Evolutionary conservation across 2,797 vertebrate species (phyloP).

Genomic region (Gymnoscopelus braueri): DNA sequence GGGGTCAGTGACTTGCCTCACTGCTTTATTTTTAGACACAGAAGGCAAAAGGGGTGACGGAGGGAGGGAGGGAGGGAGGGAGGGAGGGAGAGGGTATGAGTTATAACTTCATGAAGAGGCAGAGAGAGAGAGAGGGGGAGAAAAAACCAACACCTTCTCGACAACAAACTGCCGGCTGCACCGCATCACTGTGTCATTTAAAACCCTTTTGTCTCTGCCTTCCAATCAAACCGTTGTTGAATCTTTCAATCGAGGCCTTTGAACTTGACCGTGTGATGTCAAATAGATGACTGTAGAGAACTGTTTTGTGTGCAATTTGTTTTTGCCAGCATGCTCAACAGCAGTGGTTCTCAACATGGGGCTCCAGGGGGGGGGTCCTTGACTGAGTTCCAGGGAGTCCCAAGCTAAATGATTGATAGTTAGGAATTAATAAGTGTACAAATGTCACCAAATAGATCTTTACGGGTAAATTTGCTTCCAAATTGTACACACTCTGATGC

Average conservation of each 20-base stretch:
- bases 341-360: too few relatives aligned
- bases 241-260: neutral
- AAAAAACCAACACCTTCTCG: constrained; percentile 62
- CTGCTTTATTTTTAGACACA: constrained; percentile 80
- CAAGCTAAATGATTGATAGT: too few relatives aligned
- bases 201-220: neutral
- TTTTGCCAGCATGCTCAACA: too few relatives aligned
- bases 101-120: constrained; percentile 60
- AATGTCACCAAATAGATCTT: too few relatives aligned
- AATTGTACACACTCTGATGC: too few relatives aligned
- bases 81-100: constrained; percentile 58
- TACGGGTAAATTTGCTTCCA: too few relatives aligned
- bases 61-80: too few relatives aligned
- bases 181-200: constrained; percentile 4
- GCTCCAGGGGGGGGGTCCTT: too few relatives aligned
- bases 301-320: too few relatives aligned
- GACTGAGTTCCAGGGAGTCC: too few relatives aligned
- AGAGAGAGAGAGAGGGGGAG: constrained; percentile 41
- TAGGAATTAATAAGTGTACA: too few relatives aligned
- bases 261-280: neutral
- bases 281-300: too few relatives aligned
- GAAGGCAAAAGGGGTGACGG: constrained; percentile 52
- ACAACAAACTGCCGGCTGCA: constrained; percentile 64
- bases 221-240: constrained; percentile 9
- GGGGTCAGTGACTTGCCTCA: constrained; percentile 67